A percentile compares a stretch with the other conserved stretches of the same genome.
Conservation (phyloP, 1,140 invertebrate species). For the Drosophila quadrilineata region DNA sequence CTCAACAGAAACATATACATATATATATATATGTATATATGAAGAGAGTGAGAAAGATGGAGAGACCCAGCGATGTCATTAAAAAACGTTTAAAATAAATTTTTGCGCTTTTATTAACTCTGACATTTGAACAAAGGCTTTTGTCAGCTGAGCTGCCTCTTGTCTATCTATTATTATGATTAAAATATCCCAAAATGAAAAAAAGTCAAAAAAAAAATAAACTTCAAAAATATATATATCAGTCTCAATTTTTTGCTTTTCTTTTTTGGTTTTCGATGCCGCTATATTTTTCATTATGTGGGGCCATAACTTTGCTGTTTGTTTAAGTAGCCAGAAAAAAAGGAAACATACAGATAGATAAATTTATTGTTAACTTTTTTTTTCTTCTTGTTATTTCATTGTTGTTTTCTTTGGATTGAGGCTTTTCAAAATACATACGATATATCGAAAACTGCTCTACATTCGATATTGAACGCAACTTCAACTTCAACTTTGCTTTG, state of each 20-base stretch:
- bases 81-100: conserved; percentile 79
- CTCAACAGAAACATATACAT: conserved; percentile 42
- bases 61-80: conserved; percentile 60
- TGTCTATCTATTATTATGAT: conserved; percentile 76
- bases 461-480: conserved; percentile 78
- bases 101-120: conserved; percentile 78
- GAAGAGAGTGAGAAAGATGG: conserved; percentile 39
- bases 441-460: conserved; percentile 76
- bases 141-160: conserved; percentile 71
- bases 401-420: conserved; percentile 69
- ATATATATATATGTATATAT: conserved; percentile 18
- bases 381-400: conserved; percentile 62
- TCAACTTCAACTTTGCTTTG: conserved; percentile 48
- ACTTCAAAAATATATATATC: conserved; percentile 70
- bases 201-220: no score
- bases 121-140: conserved; percentile 75
- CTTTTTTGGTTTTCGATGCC: no score
- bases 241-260: no score
- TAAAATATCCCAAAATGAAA: conserved; percentile 65
- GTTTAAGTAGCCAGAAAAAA: conserved; percentile 67
- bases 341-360: no score
- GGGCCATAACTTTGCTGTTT: conserved; percentile 61
- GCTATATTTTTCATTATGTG: conserved; percentile 63
- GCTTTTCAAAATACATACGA: conserved; percentile 73
- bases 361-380: conserved; percentile 59